These are phyloP conservation scores for Anoplius nigerrimus DNA, from an alignment of 2,888 invertebrate species.

Conservation along the genomic window DNA sequence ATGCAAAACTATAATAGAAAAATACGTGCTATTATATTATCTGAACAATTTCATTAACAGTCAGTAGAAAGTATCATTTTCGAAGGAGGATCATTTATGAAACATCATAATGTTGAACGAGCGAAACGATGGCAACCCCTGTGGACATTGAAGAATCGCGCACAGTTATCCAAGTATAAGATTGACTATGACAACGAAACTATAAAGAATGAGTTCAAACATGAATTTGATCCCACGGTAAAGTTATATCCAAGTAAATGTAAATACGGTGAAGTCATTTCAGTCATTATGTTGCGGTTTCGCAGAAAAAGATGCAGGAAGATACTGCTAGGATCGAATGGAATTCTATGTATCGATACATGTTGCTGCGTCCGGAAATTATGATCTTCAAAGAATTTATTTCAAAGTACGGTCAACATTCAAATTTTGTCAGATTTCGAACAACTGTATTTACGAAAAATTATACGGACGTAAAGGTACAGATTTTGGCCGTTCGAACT, in stretches of 20 bases:
- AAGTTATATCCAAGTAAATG: background rate
- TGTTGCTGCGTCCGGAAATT: conserved; percentile 33
- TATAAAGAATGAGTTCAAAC: conserved; percentile 48
- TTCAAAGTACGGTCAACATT: conserved; percentile 42
- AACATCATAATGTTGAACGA: conserved; percentile 53
- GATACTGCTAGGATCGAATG: conserved; percentile 59
- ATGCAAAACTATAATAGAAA: background rate
- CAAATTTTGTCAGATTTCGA: background rate
- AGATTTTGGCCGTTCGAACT: conserved; percentile 66
- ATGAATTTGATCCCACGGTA: conserved; percentile 55
- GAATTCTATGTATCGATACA: conserved; percentile 54
- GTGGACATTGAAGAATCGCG: conserved; percentile 57
- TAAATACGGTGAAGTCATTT: background rate
- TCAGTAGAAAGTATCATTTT: conserved; percentile 29
- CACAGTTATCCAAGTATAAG: conserved; percentile 60
- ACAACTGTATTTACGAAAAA: background rate
- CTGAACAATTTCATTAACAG: too few species aligned
- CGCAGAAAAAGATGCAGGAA: conserved; percentile 41
- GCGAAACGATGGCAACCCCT: conserved; percentile 61
- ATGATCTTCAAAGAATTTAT: conserved; percentile 44
- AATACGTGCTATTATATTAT: too few species aligned
- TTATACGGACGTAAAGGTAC: conserved; percentile 42
- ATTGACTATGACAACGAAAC: conserved; percentile 50
- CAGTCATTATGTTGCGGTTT: background rate
- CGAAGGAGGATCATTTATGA: conserved; percentile 51